These are phyloP conservation scores for Incurvaria masculella DNA, from an alignment of 2,888 invertebrate species.

Conservation along the genomic window DNA sequence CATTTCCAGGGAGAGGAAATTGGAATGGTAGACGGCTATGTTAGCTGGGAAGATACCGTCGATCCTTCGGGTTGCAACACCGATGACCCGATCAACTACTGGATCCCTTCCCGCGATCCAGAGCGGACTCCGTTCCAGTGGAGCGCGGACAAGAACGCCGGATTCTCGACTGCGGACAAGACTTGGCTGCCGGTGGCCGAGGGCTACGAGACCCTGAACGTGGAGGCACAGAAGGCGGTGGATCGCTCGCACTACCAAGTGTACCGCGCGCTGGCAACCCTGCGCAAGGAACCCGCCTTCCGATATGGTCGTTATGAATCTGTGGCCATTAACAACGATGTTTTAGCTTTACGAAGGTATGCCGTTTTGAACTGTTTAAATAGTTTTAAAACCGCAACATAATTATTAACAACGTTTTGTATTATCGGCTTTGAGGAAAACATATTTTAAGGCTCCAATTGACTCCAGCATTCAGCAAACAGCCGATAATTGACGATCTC, in stretches of 20 bases:
- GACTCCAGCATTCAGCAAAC: too few species aligned
- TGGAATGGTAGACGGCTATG: constrained; percentile 67
- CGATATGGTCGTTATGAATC: constrained; percentile 52
- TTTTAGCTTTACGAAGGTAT: constrained; percentile 57
- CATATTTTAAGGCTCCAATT: too few species aligned
- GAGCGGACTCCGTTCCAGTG: constrained; percentile 66
- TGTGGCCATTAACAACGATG: constrained; percentile 47
- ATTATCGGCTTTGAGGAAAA: neutral
- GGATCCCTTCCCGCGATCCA: constrained; percentile 60
- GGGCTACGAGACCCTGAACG: constrained; percentile 59
- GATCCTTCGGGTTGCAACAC: constrained; percentile 66
- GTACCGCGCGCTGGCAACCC: constrained; percentile 54
- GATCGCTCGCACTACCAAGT: constrained; percentile 58
- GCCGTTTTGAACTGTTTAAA: neutral
- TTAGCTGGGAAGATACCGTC: constrained; percentile 64
- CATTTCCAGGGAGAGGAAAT: constrained; percentile 74
- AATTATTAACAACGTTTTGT: too few species aligned
- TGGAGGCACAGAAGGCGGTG: constrained; percentile 46
- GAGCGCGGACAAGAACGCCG: constrained; percentile 55
- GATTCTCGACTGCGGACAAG: constrained; percentile 55
- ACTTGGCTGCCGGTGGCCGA: constrained; percentile 69
- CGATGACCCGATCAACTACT: constrained; percentile 62
- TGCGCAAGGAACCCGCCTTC: constrained; percentile 53
- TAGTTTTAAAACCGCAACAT: too few species aligned
- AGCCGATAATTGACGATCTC: too few species aligned